These are phyloP conservation scores for Dromiciops gliroides DNA, from an alignment of 2,113 vertebrate species.

Conservation along the genomic window DNA sequence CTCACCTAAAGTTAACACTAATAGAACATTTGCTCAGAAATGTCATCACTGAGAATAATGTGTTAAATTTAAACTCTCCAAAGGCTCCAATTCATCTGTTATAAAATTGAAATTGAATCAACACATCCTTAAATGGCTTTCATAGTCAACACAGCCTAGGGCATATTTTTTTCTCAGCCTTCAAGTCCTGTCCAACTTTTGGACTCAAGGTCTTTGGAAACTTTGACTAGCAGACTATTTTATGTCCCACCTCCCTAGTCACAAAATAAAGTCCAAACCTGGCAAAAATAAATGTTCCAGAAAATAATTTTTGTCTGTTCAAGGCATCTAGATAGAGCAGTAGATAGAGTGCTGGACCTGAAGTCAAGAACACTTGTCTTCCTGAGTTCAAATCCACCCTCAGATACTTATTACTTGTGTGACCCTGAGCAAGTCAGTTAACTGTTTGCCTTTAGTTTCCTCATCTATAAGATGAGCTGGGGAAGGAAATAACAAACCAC, in stretches of 20 bases:
- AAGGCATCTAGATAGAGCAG: not conserved
- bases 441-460: not conserved
- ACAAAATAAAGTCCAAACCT: slow-evolving; percentile 34
- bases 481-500: not conserved
- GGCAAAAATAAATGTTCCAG: not conserved
- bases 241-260: slow-evolving; percentile 4
- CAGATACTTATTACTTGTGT: not conserved
- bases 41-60: slow-evolving; percentile 31
- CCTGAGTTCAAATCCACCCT: not conserved
- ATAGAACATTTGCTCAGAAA: slow-evolving; percentile 73
- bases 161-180: slow-evolving; percentile 26
- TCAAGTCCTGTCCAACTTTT: slow-evolving; percentile 30
- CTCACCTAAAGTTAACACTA: slow-evolving; percentile 65
- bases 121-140: not conserved
- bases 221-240: slow-evolving; percentile 5
- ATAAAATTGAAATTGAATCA: not conserved
- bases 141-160: slow-evolving; percentile 6
- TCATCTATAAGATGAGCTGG: not conserved
- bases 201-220: slow-evolving; percentile 52
- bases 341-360: not conserved
- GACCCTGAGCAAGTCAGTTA: no score
- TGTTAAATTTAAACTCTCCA: slow-evolving; percentile 42
- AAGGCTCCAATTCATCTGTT: slow-evolving; percentile 14
- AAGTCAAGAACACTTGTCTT: not conserved
- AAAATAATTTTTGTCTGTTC: slow-evolving; percentile 16